These are phyloP conservation scores for Caenorhabditis doughertyi DNA, from an alignment of 2,888 invertebrate genomes.

Conservation along the genomic window DNA sequence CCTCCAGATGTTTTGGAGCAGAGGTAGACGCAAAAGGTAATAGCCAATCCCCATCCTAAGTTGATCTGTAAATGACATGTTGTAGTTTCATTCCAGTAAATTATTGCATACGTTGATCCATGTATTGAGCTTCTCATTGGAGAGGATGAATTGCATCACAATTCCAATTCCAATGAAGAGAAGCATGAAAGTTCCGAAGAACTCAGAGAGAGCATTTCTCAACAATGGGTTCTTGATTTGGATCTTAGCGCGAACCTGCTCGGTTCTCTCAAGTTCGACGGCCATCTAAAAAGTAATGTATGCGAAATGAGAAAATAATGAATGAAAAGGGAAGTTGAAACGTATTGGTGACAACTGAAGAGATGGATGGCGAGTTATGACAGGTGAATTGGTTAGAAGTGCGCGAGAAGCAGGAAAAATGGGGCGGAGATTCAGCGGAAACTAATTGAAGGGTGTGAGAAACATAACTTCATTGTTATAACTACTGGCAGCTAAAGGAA, in stretches of 20 bases:
- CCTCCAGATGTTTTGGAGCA: constrained; percentile 77
- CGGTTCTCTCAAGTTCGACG: constrained; percentile 62
- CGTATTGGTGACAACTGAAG: constrained; percentile 55
- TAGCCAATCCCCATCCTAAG: constrained; percentile 77
- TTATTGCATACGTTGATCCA: constrained; percentile 73
- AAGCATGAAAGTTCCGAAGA: constrained; percentile 77
- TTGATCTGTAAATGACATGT: constrained; percentile 64
- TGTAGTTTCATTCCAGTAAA: background rate
- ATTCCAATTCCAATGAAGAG: constrained; percentile 78
- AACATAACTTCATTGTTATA: constrained; percentile 33
- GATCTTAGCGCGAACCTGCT: constrained; percentile 70
- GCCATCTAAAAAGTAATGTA: constrained; percentile 56
- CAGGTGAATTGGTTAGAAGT: constrained; percentile 35
- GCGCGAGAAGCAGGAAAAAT: constrained; percentile 24
- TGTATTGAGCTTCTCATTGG: constrained; percentile 76
- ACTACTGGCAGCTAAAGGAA: constrained; percentile 19
- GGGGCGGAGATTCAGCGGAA: constrained; percentile 35
- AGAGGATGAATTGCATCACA: constrained; percentile 78
- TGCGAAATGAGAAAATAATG: background rate
- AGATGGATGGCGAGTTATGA: constrained; percentile 18
- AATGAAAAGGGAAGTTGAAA: constrained; percentile 13
- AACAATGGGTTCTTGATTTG: constrained; percentile 70
- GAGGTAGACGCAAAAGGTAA: constrained; percentile 76
- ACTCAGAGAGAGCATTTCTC: constrained; percentile 77
- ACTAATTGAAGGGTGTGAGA: constrained; percentile 58